phyloP scores from a whole-genome alignment of 2,888 invertebrate genomes.

The Congeria kusceri region DNA sequence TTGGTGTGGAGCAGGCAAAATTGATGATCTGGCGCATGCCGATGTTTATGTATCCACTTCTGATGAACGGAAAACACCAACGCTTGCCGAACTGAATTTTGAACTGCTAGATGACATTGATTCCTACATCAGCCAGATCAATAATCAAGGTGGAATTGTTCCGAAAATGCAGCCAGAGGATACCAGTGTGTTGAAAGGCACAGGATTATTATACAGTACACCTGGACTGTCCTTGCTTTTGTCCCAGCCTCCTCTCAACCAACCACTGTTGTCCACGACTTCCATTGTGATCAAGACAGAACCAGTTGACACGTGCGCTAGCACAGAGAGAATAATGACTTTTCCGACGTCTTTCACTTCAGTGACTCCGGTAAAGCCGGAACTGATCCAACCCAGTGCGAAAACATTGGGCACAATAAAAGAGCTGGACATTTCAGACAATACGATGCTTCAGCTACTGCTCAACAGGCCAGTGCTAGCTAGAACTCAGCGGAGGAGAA shows the following conservation, averaged over 20 bases:
- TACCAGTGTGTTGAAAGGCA: neutral
- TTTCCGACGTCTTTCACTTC: constrained; percentile 20
- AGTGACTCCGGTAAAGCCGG: constrained; percentile 18
- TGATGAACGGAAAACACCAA: constrained; percentile 60
- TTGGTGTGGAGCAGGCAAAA: constrained; percentile 12
- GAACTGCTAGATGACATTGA: constrained; percentile 58
- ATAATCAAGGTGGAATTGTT: constrained; percentile 17
- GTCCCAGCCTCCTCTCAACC: constrained; percentile 2
- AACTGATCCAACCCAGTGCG: constrained; percentile 1
- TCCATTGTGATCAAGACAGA: constrained; percentile 32
- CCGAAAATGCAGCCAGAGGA: constrained; percentile 1
- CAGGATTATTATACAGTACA: neutral
- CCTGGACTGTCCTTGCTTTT: neutral
- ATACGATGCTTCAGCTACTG: constrained; percentile 44
- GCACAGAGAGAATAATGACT: neutral
- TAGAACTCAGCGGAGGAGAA: constrained; percentile 28
- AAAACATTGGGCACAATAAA: constrained; percentile 25
- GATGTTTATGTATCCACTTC: constrained; percentile 43
- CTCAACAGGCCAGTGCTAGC: constrained; percentile 25
- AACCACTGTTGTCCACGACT: constrained; percentile 2
- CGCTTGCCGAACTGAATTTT: constrained; percentile 71
- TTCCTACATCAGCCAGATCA: constrained; percentile 47
- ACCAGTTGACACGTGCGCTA: constrained; percentile 4
- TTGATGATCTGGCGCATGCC: constrained; percentile 7
- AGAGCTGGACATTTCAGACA: constrained; percentile 51